phyloP scores from a whole-genome alignment of 2,113 vertebrate species.

The Camarhynchus parvulus region DNA sequence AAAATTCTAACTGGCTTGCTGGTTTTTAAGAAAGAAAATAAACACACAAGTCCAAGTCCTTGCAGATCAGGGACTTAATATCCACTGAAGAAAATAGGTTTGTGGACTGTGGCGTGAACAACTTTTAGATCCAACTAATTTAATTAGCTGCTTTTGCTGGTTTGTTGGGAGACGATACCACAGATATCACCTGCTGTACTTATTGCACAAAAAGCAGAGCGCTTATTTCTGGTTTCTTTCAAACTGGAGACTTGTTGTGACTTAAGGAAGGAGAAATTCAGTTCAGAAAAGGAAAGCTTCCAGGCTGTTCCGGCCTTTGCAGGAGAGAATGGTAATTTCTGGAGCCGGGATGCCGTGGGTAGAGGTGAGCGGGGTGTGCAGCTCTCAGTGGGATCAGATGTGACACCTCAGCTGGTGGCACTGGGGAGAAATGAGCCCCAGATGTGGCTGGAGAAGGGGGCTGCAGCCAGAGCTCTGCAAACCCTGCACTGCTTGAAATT shows the following conservation, averaged over 20 bases:
- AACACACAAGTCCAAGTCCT: background rate
- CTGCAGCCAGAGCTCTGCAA: background rate
- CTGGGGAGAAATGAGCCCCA: background rate
- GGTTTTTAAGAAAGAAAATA: background rate
- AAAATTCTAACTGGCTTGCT: background rate
- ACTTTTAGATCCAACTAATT: background rate
- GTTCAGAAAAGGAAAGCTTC: background rate
- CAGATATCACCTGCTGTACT: background rate
- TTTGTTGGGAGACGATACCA: background rate
- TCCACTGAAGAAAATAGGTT: background rate
- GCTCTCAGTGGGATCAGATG: background rate
- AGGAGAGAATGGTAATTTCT: background rate
- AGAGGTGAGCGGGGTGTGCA: background rate
- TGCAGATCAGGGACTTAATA: background rate
- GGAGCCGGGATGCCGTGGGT: background rate
- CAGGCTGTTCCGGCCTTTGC: constrained; percentile 5
- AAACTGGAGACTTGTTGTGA: background rate
- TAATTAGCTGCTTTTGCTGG: background rate
- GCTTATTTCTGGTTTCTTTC: background rate
- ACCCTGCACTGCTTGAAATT: background rate
- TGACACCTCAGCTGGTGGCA: background rate
- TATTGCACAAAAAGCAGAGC: background rate
- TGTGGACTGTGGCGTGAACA: background rate
- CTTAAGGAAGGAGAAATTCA: constrained; percentile 9
- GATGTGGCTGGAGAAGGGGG: background rate